Conservation (phyloP, 2,113 vertebrate genomes). For the Syngnathoides biaculeatus region DNA sequence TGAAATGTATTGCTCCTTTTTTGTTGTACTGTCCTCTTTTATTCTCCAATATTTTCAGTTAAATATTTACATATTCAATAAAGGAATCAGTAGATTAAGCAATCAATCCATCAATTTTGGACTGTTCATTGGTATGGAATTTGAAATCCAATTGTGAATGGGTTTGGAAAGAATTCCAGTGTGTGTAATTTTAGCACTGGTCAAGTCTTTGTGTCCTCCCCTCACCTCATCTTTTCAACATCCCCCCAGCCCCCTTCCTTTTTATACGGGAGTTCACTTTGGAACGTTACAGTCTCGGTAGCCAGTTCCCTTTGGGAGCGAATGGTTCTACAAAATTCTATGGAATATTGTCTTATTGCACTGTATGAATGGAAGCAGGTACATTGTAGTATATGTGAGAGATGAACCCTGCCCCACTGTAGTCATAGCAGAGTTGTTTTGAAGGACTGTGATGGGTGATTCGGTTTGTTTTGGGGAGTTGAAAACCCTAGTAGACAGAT, state of each 20-base stretch:
- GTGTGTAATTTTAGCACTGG: neutral
- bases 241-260: no score
- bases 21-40: no score
- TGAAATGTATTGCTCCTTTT: no score
- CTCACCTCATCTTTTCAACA: no score
- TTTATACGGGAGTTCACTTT: slow-evolving; percentile 47
- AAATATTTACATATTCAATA: no score
- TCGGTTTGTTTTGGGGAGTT: slow-evolving; percentile 36
- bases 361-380: slow-evolving; percentile 58
- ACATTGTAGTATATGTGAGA: slow-evolving; percentile 49
- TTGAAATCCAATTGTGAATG: no score
- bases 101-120: no score
- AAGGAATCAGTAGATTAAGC: no score
- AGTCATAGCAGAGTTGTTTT: slow-evolving; percentile 50
- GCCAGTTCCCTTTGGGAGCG: slow-evolving; percentile 62
- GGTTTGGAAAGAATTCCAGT: no score
- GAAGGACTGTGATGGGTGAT: slow-evolving; percentile 48
- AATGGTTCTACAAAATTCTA: slow-evolving; percentile 70
- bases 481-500: slow-evolving; percentile 16
- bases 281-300: slow-evolving; percentile 39
- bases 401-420: slow-evolving; percentile 38
- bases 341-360: slow-evolving; percentile 61
- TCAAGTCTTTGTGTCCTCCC: no score
- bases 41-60: no score
- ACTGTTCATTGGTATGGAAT: no score